These are phyloP conservation scores for Crocuta crocuta DNA, from an alignment of 2,113 vertebrate genomes.

Conservation along the genomic window DNA sequence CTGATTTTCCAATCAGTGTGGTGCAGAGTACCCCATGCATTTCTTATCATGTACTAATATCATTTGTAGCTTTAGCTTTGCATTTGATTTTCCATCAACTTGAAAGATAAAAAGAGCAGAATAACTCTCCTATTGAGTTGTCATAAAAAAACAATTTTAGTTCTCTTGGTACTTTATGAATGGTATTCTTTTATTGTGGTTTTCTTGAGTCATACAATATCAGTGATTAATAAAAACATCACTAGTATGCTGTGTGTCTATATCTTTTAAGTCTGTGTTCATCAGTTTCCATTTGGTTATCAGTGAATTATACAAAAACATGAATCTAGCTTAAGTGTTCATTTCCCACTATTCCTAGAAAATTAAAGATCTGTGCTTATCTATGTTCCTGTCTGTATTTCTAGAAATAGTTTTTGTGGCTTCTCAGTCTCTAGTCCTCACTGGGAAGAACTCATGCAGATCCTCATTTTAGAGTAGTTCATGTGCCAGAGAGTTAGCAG, in stretches of 20 bases:
- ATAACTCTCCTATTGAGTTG: neutral
- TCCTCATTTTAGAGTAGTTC: neutral
- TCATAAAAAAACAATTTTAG: neutral
- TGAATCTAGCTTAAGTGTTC: neutral
- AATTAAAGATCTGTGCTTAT: slow-evolving; percentile 11
- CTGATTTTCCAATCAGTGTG: neutral
- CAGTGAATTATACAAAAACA: neutral
- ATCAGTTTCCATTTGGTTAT: neutral
- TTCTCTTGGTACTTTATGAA: neutral
- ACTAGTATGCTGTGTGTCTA: neutral
- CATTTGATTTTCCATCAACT: neutral
- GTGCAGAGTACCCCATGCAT: neutral
- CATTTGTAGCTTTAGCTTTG: neutral
- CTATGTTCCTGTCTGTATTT: neutral
- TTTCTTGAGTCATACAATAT: neutral
- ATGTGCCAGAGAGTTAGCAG: neutral
- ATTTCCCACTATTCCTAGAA: neutral
- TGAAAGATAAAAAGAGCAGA: neutral
- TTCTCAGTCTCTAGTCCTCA: neutral
- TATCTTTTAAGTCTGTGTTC: neutral
- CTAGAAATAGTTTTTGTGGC: neutral
- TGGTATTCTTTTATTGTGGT: neutral
- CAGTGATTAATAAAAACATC: neutral
- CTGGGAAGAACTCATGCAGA: neutral
- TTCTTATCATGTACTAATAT: neutral